phyloP scores from a whole-genome alignment of 2,888 invertebrate genomes.

The Coelinius sp. region DNA sequence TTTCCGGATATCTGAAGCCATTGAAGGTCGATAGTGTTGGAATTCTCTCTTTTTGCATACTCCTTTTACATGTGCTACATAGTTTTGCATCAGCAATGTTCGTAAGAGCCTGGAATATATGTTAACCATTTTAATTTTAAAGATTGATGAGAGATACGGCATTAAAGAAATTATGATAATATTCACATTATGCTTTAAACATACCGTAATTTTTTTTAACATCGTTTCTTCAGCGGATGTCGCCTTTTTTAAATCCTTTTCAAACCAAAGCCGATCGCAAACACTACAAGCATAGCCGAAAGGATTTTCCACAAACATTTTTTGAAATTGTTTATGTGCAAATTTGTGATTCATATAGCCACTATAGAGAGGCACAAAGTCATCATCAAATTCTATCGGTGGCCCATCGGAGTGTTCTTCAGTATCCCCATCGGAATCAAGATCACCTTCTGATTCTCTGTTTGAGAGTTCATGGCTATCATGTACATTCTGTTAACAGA shows the following conservation, averaged over 20 bases:
- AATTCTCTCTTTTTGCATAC: constrained; percentile 6
- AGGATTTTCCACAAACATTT: constrained; percentile 16
- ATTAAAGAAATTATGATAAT: constrained; percentile 4
- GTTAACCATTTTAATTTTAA: neutral
- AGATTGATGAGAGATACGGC: neutral
- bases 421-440: neutral
- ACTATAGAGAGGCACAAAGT: neutral
- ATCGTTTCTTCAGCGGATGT: neutral
- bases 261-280: constrained; percentile 32
- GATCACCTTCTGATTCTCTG: neutral
- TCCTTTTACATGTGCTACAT: constrained; percentile 8
- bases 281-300: constrained; percentile 27
- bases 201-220: constrained; percentile 7
- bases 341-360: neutral
- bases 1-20: constrained; percentile 22
- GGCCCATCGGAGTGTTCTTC: neutral
- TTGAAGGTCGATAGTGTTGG: constrained; percentile 17
- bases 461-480: neutral
- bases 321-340: constrained; percentile 24
- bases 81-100: constrained; percentile 15
- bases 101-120: constrained; percentile 8
- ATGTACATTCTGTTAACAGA: neutral
- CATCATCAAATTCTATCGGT: neutral
- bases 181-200: neutral
- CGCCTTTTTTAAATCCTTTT: constrained; percentile 27